Base-by-base conservation (phyloP, 2,797 vertebrate species). In the Schizopygopsis pylzovi region DNA sequence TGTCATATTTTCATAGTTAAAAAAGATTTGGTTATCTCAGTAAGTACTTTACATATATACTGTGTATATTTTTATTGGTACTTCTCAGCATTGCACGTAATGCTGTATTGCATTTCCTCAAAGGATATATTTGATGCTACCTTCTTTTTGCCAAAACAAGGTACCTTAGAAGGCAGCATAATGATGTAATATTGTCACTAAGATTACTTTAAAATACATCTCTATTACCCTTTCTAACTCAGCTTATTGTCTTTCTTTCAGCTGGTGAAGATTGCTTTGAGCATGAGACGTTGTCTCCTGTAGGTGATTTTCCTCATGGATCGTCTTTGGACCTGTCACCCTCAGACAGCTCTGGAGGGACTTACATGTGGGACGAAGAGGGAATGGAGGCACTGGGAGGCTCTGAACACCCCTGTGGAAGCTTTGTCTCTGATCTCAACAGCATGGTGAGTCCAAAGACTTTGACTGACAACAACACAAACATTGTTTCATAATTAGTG, bases 291-390 rank as follows among this genome's bases (percentile, higher is more conserved):
- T 79, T 94, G 88, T 96, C 95, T 82, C 92, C 93, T 12, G 97
- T 96, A 88, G 94, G 78, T 61, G 96, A 96, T 89, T 95, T 95
- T 81, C 93, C 95, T 90, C 94, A 94, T 81, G 97, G 96, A 0
- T 99, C 97, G 0, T 99, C 98, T 12, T 96, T 98, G 91, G 98
- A 99, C 87, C 96, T 99, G 70, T 99, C 98, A 68, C 97, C 98
- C 0, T 98, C 98, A 0, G 97, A 98, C 93, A 99, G 98, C 91
- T 99, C 98, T 1, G 98, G 97, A 2, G 98, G 97, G 28, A 99
- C 97, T 0, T 99, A 99, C 77, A 97, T 99, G 97, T 99, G 98
- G 98, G 98, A 99, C 78, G 98, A 99, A 92, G 98, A 99, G 86
- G 98, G 97, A 11, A 88, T 99, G 95, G 98, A 98, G 83, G 96